These are phyloP conservation scores for Colletes gigas DNA, from an alignment of 1,140 invertebrate genomes.

Conservation along the genomic window DNA sequence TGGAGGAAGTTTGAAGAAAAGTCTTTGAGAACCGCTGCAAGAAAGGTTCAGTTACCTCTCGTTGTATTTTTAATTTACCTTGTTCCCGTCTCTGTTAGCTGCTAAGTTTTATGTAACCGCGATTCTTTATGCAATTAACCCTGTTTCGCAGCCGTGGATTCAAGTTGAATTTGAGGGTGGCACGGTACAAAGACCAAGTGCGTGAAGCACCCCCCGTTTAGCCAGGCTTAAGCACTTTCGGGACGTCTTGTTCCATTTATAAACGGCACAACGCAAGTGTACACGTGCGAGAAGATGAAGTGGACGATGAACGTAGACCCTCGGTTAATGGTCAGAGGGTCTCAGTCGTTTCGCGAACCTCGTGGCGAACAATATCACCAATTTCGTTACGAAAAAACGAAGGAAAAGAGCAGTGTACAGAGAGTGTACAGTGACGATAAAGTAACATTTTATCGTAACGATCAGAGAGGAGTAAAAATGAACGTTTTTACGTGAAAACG, in stretches of 20 bases:
- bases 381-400: neutral
- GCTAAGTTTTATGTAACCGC: constrained; percentile 1
- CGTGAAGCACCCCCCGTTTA: constrained; percentile 6
- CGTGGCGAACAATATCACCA: constrained; percentile 16
- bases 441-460: no score
- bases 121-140: constrained; percentile 27
- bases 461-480: no score
- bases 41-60: neutral
- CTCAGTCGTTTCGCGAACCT: constrained; percentile 48
- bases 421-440: no score
- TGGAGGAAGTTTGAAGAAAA: no score
- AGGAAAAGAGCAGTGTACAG: no score
- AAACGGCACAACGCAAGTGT: constrained; percentile 39
- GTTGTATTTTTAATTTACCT: neutral
- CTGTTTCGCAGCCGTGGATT: neutral
- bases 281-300: constrained; percentile 43
- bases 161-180: neutral
- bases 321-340: constrained; percentile 13
- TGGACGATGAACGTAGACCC: constrained; percentile 26
- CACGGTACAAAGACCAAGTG: neutral
- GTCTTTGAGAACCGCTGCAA: no score
- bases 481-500: no score
- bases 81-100: neutral
- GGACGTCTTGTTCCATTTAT: constrained; percentile 54
- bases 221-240: constrained; percentile 11